phyloP scores from a whole-genome alignment of 2,113 vertebrate species.

The Gavia stellata region DNA sequence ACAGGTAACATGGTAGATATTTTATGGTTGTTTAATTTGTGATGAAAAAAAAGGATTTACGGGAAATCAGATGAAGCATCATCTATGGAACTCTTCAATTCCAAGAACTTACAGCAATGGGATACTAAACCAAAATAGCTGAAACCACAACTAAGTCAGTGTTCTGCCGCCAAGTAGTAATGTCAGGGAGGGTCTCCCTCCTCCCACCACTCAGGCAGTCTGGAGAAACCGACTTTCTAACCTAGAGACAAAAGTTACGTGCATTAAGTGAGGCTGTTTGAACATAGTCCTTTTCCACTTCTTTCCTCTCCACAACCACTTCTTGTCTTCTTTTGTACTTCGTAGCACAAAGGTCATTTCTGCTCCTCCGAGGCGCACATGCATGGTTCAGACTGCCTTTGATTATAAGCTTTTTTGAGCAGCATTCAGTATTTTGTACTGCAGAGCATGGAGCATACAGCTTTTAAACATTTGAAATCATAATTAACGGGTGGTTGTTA shows the following conservation, averaged over 20 bases:
- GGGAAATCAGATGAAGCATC: not conserved
- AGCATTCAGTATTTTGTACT: not conserved
- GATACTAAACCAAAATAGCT: not conserved
- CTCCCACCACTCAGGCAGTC: not conserved
- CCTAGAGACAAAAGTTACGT: not conserved
- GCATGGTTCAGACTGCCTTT: not conserved
- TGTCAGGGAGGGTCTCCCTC: not conserved
- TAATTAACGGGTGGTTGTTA: not conserved
- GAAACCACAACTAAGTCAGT: not conserved
- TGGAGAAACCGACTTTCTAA: not conserved
- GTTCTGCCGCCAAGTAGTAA: not conserved
- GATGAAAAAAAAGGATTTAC: not conserved
- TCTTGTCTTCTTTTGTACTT: not conserved
- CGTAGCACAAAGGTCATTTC: not conserved
- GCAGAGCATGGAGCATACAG: not conserved
- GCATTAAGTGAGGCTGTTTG: not conserved
- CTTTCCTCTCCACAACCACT: not conserved
- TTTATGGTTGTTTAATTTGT: not conserved
- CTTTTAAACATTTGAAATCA: not conserved
- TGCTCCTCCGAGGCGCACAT: not conserved
- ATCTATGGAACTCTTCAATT: not conserved
- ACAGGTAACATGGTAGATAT: conserved; percentile 74
- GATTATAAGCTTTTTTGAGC: not conserved
- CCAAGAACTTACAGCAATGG: not conserved
- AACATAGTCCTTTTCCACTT: not conserved